Evolutionary conservation across 2,888 invertebrate genomes (phyloP), one percentile per base, ranked within the genome.

Genomic region (Megaustenia siamemsis): DNA sequence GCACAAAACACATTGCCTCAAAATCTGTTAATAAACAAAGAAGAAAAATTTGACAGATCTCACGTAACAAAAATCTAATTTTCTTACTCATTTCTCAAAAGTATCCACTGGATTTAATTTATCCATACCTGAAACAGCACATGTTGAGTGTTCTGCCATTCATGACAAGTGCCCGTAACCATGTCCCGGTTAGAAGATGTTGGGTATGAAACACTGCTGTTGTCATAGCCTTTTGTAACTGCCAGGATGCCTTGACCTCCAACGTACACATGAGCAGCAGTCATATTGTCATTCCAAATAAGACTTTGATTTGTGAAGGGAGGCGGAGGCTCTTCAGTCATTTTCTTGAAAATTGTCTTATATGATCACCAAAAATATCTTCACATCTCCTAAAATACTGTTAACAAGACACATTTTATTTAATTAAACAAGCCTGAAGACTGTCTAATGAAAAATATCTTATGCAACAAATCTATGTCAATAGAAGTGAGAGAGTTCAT

Each of bases 141-240:
- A 94, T 97, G 97, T 93, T 97, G 97, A 71, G 97, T 96, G 80
- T 96, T 96, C 89, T 85, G 78, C 86, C 86, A 82, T 38, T 83
- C 77, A 56, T 71, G 63, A 35, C 86, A 84, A 12, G 80, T 45
- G 5, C 82, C 82, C 60, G 76, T 28, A 1, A 68, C 40, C 21
- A 38, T 40, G 71, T 24, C 10, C 15, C 28, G 28, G 5, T 1
- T 63, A 35, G 49, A 35, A 6, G 82, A 10, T 56, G 81, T 56
- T 21, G 69, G 24, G 6, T 49, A 10, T 5, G 2, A 5, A 2
- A 15, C 15, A 5, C 35, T 15, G n/a, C n/a, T 38, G 56, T 35
- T 40, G 71, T 28, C 56, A 56, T 38, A 56, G 71, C 28, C n/a
- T n/a, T 15, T 69, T n/a, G 12, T 21, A 15, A 38, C 28, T 2